Conservation (phyloP, 2,113 vertebrate genomes). For the Sterrhoptilus dennistouni region DNA sequence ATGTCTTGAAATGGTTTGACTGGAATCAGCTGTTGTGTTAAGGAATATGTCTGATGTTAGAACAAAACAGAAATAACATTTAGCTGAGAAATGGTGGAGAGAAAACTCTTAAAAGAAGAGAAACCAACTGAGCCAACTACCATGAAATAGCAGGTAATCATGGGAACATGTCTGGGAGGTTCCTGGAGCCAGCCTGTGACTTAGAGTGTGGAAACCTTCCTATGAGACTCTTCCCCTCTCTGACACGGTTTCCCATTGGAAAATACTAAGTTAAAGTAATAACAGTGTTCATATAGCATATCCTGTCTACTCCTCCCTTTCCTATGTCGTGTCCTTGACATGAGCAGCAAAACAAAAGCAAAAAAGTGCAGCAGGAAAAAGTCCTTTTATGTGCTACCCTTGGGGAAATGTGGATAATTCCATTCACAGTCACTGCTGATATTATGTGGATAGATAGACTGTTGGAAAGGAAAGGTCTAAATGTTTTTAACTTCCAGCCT, state of each 20-base stretch:
- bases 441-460: background rate
- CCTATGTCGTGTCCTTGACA: constrained; percentile 50
- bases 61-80: background rate
- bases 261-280: constrained; percentile 44
- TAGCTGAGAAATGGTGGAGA: background rate
- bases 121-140: background rate
- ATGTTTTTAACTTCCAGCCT: background rate
- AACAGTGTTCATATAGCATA: constrained; percentile 33
- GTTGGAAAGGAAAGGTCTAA: constrained; percentile 9
- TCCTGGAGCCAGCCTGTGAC: background rate
- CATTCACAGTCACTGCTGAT: constrained; percentile 3
- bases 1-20: background rate
- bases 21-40: background rate
- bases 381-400: background rate
- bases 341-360: constrained; percentile 45
- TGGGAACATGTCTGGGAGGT: background rate
- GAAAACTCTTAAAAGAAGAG: background rate
- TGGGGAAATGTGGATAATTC: constrained; percentile 15
- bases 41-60: background rate
- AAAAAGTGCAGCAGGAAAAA: constrained; percentile 39
- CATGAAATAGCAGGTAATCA: background rate
- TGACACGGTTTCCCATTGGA: background rate
- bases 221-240: background rate
- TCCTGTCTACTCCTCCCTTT: constrained; percentile 69
- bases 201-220: constrained; percentile 16